Conservation (phyloP, 2,888 invertebrate species). For the Eupithecia centaureata region DNA sequence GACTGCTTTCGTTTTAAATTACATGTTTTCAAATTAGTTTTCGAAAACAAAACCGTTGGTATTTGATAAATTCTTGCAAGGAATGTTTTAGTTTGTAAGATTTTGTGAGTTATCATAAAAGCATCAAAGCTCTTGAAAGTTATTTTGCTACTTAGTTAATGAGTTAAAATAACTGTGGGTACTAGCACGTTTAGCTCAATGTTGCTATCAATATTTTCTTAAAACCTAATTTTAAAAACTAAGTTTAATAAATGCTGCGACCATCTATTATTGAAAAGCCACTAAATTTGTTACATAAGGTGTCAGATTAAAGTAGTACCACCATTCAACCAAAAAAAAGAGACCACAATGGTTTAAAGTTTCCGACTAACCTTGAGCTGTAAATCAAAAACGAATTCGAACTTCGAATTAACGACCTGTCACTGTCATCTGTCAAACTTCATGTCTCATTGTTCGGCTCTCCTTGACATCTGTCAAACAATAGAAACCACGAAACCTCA, state of each 20-base stretch:
- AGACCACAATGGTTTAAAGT: slow-evolving; percentile 24
- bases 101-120: neutral
- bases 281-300: neutral
- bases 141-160: too few relatives aligned
- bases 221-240: neutral
- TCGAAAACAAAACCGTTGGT: neutral
- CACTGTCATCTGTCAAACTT: slow-evolving; percentile 39
- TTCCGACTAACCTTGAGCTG: slow-evolving; percentile 39
- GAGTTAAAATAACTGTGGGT: too few relatives aligned
- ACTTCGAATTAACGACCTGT: slow-evolving; percentile 33
- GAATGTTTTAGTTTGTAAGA: neutral
- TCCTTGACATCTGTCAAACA: slow-evolving; percentile 44
- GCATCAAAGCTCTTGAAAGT: neutral
- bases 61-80: neutral
- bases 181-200: too few relatives aligned
- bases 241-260: neutral
- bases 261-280: neutral
- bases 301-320: neutral
- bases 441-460: slow-evolving; percentile 42
- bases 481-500: slow-evolving; percentile 25
- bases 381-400: slow-evolving; percentile 24
- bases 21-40: too few relatives aligned
- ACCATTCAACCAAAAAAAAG: slow-evolving; percentile 21
- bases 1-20: neutral
- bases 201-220: neutral